Base-by-base conservation (phyloP, 2,113 vertebrate genomes). In the Indri indri region DNA sequence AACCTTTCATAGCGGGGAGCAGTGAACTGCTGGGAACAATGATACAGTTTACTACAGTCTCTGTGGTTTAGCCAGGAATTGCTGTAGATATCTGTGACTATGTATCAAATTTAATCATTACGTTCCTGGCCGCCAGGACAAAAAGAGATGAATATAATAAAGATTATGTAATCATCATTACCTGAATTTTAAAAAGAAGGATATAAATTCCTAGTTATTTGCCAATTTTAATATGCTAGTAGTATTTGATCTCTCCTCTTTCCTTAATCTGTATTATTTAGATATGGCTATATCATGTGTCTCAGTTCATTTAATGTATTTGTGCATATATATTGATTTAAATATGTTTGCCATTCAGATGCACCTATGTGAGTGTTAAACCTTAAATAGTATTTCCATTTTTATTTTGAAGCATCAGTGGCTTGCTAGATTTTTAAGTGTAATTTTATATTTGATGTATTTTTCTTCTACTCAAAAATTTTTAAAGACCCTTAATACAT, bases 291-390 rank as follows among this genome's bases (percentile, higher is more conserved):
- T 73, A 76, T 37, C 25, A 14, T 57, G 20, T 89, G 2, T 90
- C 57, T 87, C 30, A 86, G 37, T 81, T 91, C 27, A 90, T 93
- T 94, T 40, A 83, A 14, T 70, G 6, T 47, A 37, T 65, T 5
- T 93, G 8, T 86, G 3, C 45, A 54, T 86, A 25, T 30, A 37
- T 40, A 22, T 76, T 91, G n/a, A 45, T 91, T 93, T 94, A 68
- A 79, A 32, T 92, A 5, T 95, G 12, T 95, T 95, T 84, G n/a
- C 14, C 57, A 57, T 89, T 88, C 92, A 95, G 93, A 52, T 94
- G 14, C n/a, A 79, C 37, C 32, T 82, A 4, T 47, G 25, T 88
- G 50, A 87, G 13, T 92, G 8, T 96, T 90, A 95, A 95, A 70
- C 11, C 63, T 94, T 91, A 81, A 76, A n/a, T 91, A 63, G 10